phyloP scores from a whole-genome alignment of 2,888 invertebrate genomes.

The Cataglyphis livida region DNA sequence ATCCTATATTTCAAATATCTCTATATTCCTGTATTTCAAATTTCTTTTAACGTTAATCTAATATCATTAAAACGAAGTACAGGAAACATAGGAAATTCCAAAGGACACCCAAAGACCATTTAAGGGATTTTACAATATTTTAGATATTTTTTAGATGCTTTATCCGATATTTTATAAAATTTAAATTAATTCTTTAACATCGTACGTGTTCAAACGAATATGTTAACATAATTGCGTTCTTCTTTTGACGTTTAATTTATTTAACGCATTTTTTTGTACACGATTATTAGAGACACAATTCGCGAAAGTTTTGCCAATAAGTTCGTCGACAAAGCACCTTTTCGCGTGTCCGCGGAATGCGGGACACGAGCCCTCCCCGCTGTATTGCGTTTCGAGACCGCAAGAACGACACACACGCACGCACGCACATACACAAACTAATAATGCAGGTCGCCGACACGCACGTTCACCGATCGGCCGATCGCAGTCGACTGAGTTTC shows the following conservation, averaged over 20 bases:
- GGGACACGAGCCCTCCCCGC: neutral
- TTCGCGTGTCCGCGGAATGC: conserved; percentile 9
- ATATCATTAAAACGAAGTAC: neutral
- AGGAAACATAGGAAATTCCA: neutral
- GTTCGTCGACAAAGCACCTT: conserved; percentile 28
- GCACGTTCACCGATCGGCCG: neutral
- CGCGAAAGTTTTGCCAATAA: neutral
- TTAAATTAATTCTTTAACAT: neutral
- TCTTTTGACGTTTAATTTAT: neutral
- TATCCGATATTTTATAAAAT: neutral
- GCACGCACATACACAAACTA: neutral
- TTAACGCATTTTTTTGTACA: neutral
- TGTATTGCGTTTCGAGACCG: neutral
- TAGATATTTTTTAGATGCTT: neutral
- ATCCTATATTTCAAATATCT: neutral
- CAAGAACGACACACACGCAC: neutral
- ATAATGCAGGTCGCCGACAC: neutral
- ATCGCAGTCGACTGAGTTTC: conserved; percentile 55
- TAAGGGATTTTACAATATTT: neutral
- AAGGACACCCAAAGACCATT: neutral
- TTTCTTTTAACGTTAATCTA: neutral
- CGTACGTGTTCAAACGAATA: neutral
- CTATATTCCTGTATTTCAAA: too few species aligned
- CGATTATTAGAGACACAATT: neutral
- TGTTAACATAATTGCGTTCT: neutral